Evolutionary conservation across 2,888 invertebrate species (phyloP).

Genomic region (Thymelicus lineola): DNA sequence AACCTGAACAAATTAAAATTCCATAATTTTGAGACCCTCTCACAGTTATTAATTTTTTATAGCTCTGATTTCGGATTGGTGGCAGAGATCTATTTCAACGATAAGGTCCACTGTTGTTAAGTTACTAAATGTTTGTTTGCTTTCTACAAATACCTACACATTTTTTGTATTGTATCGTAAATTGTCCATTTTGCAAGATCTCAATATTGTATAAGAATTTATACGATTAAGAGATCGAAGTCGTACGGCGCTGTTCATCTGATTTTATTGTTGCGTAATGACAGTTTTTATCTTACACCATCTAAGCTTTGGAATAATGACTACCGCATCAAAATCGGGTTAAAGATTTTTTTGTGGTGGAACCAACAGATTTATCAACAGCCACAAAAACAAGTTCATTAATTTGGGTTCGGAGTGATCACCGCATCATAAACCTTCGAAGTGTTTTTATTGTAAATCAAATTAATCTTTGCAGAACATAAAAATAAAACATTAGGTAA

Average conservation of each 20-base stretch:
- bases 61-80: background rate
- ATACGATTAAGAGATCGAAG: slow-evolving; percentile 1
- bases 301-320: slow-evolving; percentile 2
- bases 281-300: slow-evolving; percentile 8
- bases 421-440: too few species aligned
- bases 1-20: too few species aligned
- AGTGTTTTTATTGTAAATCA: too few species aligned
- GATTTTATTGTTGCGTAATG: background rate
- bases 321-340: slow-evolving; percentile 10
- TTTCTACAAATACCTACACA: background rate
- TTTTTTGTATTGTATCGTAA: background rate
- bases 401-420: too few species aligned
- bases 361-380: too few species aligned
- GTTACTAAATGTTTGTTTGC: background rate
- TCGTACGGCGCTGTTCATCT: background rate
- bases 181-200: slow-evolving; percentile 4
- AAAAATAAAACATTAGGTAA: too few species aligned
- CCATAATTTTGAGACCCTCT: too few species aligned
- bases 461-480: too few species aligned
- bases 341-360: background rate
- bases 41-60: too few species aligned
- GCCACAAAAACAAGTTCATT: too few species aligned
- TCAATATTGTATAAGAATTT: slow-evolving; percentile 5
- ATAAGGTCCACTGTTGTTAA: background rate
- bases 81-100: background rate